Percentiles rank a stretch among this genome's conserved stretches.
phyloP scores from a whole-genome alignment of 2,888 invertebrate species.

The Cacoxenus indagator region DNA sequence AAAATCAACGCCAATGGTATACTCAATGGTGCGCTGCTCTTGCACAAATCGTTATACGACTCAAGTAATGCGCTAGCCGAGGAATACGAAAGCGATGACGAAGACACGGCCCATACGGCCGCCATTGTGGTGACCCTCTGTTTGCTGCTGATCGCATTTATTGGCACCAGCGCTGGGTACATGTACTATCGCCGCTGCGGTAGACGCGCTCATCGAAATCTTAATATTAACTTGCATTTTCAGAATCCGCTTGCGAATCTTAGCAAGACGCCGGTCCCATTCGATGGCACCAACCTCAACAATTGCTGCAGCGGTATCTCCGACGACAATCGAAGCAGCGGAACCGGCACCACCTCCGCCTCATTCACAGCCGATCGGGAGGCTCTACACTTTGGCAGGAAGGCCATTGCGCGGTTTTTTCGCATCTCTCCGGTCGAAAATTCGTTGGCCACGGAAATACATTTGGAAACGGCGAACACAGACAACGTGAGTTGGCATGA shows the following conservation, averaged over 20 bases:
- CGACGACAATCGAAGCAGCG: slow-evolving; percentile 20
- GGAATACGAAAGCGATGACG: not conserved
- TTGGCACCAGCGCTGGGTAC: slow-evolving; percentile 52
- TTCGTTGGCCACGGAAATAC: slow-evolving; percentile 52
- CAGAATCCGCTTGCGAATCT: slow-evolving; percentile 69
- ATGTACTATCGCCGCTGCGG: slow-evolving; percentile 59
- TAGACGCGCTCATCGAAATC: slow-evolving; percentile 72
- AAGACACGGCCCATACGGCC: slow-evolving; percentile 30
- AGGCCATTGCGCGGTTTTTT: slow-evolving; percentile 54
- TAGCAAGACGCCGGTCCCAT: slow-evolving; percentile 31
- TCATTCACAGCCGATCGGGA: slow-evolving; percentile 29
- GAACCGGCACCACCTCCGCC: slow-evolving; percentile 33
- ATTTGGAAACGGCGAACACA: slow-evolving; percentile 54
- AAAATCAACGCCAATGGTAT: slow-evolving; percentile 47
- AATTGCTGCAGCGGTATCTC: slow-evolving; percentile 35
- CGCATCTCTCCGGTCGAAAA: slow-evolving; percentile 40
- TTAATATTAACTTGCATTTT: slow-evolving; percentile 70
- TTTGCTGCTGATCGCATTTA: slow-evolving; percentile 35
- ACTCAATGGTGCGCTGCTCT: slow-evolving; percentile 31
- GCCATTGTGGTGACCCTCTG: slow-evolving; percentile 32
- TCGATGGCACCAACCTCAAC: slow-evolving; percentile 8
- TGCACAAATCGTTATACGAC: not conserved
- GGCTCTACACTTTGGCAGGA: slow-evolving; percentile 46
- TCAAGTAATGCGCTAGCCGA: too few relatives aligned
- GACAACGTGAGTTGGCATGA: slow-evolving; percentile 43